phyloP scores from a whole-genome alignment of 2,113 vertebrate genomes.

The Myanophis thanlyinensis region DNA sequence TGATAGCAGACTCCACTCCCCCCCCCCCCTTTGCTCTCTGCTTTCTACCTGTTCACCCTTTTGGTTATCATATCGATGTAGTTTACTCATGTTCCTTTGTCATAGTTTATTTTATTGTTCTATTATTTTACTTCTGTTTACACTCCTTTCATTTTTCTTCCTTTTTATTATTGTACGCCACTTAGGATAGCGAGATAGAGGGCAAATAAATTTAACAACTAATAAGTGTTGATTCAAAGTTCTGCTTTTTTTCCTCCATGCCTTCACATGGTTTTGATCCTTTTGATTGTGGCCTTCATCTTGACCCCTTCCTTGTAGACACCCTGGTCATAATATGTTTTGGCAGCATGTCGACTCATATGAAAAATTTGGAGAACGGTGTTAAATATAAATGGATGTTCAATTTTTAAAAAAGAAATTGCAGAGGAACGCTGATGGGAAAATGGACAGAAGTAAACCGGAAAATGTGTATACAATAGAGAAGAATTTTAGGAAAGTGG shows the following conservation, averaged over 20 bases:
- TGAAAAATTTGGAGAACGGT: not conserved
- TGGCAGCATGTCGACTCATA: not conserved
- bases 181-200: no score
- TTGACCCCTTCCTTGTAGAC: not conserved
- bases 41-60: no score
- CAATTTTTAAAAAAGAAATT: not conserved
- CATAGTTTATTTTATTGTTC: no score
- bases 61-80: no score
- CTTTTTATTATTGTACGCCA: no score
- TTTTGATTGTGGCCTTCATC: not conserved
- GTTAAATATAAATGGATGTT: not conserved
- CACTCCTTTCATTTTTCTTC: no score
- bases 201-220: no score
- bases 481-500: not conserved
- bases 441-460: not conserved
- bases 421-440: not conserved
- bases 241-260: not conserved
- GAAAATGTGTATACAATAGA: not conserved
- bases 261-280: not conserved
- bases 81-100: no score
- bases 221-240: not conserved
- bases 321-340: not conserved
- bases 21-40: no score
- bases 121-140: no score
- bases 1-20: no score